phyloP scores from a whole-genome alignment of 2,113 vertebrate species.

The Crotalus horridus region DNA sequence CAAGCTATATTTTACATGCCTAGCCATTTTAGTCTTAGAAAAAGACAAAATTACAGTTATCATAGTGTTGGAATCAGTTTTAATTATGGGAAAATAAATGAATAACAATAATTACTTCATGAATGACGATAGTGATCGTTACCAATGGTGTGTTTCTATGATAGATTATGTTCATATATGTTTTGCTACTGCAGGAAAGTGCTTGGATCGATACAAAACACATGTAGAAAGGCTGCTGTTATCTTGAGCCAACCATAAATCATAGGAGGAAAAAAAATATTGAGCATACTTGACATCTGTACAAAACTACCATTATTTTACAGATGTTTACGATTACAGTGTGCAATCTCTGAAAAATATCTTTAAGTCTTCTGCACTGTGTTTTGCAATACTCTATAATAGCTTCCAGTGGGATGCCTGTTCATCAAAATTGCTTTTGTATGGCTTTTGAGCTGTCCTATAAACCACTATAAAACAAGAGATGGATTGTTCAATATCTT shows the following conservation, averaged over 20 bases:
- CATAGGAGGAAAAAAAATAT: not conserved
- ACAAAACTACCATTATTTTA: constrained; percentile 1
- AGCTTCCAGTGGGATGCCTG: not conserved
- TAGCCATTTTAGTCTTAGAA: not conserved
- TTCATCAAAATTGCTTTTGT: not conserved
- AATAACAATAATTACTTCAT: not conserved
- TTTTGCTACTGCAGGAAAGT: not conserved
- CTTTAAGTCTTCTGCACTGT: not conserved
- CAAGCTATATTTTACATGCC: constrained; percentile 18
- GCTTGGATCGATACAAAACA: not conserved
- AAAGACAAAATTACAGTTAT: constrained; percentile 15
- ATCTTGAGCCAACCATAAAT: not conserved
- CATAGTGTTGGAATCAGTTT: not conserved
- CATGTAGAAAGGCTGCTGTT: not conserved
- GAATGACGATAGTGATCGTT: not conserved
- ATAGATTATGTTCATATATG: not conserved
- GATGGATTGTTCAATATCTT: not conserved
- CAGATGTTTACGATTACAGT: constrained; percentile 1
- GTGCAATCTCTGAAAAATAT: not conserved
- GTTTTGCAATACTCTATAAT: not conserved
- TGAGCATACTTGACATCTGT: not conserved
- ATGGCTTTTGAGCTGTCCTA: not conserved
- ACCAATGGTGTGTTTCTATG: not conserved
- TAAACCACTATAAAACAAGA: not conserved
- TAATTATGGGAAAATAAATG: not conserved